Evolutionary conservation across 2,113 vertebrate genomes (phyloP), one percentile per base, ranked within the genome.

Genomic region (Leptobrachium ailaonicum): DNA sequence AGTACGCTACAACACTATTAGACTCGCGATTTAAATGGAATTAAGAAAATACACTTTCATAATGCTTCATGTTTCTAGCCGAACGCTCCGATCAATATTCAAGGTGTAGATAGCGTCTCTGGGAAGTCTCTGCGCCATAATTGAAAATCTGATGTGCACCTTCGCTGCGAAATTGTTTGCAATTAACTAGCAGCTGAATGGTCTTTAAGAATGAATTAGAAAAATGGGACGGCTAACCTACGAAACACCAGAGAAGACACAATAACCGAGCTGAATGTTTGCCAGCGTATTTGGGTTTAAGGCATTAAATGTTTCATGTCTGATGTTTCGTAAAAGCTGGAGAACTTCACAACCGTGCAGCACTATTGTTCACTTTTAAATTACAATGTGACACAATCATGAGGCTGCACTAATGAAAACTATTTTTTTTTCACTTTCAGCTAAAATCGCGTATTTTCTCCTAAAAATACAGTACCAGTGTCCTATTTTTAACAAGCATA

Each of bases 161-260:
- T 77, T 58, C 67, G 43, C 66, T 12, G 66, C 41, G 45, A 62
- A 77, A 77, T 77, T 77, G 67, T 77, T 77, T 70, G 76, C 62
- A 77, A 77, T 77, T 77, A 70, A 71, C 66, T 14, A 62, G 64
- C 50, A 45, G 47, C 45, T 68, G 64, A 67, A 68, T 76, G 50
- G 64, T 68, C 75, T 76, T 76, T 76, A 68, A 68, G 75, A n/a
- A 56, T 68, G 67, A 77, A 77, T 77, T 69, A 77, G 67, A 54
- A 60, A 70, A 44, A 77, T n/a, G 67, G 67, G 67, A 77, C 53
- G 41, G 13, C 45, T 14, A 58, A 64, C 4, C 63, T 56, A 43
- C 43, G 54, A 43, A 60, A 54, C 68, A n/a, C 50, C 47, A 42
- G 66, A 60, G 50, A n/a, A 70, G 66, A 77, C 53, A 67, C 44